phyloP scores from a whole-genome alignment of 2,113 vertebrate species.

The Chamaea fasciata region DNA sequence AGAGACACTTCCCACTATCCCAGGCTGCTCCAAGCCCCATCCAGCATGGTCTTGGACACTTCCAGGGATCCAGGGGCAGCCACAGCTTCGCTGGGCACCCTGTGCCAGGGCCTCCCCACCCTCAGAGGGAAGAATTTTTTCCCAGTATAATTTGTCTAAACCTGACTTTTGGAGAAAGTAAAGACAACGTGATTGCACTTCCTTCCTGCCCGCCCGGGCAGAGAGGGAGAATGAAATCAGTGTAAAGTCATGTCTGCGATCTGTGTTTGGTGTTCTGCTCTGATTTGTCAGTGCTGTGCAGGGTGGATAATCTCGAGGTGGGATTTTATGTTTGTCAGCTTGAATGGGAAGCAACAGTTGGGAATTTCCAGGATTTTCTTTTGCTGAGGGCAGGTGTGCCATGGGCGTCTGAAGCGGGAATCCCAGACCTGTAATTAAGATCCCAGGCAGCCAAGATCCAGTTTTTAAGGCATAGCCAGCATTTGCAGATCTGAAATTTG shows the following conservation, averaged over 20 bases:
- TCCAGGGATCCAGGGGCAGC: background rate
- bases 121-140: background rate
- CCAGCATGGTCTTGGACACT: fast-evolving
- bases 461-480: background rate
- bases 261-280: fast-evolving
- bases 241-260: fast-evolving
- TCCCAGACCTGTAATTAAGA: background rate
- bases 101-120: no score
- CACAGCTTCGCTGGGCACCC: background rate
- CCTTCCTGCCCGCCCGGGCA: background rate
- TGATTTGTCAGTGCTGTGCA: background rate
- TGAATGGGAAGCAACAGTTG: background rate
- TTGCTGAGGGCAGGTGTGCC: background rate
- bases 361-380: background rate
- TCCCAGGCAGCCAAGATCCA: background rate
- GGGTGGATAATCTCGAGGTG: background rate
- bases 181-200: background rate
- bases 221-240: background rate
- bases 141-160: background rate
- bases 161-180: background rate
- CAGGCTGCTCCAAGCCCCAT: background rate
- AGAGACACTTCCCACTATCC: fast-evolving
- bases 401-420: background rate
- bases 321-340: background rate
- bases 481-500: background rate